These are phyloP conservation scores for Cordilura impudica DNA, from an alignment of 2,888 invertebrate genomes.

Conservation along the genomic window DNA sequence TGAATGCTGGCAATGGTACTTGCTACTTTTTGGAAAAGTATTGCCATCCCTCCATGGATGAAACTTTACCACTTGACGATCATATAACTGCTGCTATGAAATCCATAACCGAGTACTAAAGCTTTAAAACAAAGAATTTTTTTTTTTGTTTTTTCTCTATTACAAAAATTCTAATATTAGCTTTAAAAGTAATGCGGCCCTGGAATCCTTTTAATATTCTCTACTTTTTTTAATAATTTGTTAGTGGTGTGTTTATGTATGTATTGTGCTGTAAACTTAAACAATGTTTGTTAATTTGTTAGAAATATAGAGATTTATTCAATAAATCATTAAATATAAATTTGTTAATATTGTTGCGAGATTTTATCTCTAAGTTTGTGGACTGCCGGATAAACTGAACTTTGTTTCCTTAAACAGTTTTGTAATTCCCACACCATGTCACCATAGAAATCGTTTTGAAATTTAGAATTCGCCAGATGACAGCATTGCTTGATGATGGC, in stretches of 20 bases:
- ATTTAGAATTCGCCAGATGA: constrained; percentile 63
- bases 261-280: neutral
- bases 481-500: constrained; percentile 55
- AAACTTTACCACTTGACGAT: constrained; percentile 78
- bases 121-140: neutral
- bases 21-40: constrained; percentile 92
- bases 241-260: neutral
- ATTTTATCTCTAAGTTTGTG: constrained; percentile 31
- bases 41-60: constrained; percentile 84
- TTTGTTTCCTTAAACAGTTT: constrained; percentile 61
- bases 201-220: neutral
- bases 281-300: constrained; percentile 30
- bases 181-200: neutral
- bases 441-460: constrained; percentile 45
- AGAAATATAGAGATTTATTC: constrained; percentile 37
- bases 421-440: constrained; percentile 64
- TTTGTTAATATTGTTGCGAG: constrained; percentile 40
- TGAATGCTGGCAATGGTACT: constrained; percentile 86
- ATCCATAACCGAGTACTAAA: constrained; percentile 68
- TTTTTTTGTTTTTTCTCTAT: neutral
- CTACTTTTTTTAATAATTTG: neutral
- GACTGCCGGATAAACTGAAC: constrained; percentile 7
- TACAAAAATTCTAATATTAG: neutral
- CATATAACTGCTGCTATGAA: constrained; percentile 77
- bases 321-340: constrained; percentile 30